Base-by-base conservation (phyloP, 2,797 vertebrate species). In the Enteromius fasciolatus region DNA sequence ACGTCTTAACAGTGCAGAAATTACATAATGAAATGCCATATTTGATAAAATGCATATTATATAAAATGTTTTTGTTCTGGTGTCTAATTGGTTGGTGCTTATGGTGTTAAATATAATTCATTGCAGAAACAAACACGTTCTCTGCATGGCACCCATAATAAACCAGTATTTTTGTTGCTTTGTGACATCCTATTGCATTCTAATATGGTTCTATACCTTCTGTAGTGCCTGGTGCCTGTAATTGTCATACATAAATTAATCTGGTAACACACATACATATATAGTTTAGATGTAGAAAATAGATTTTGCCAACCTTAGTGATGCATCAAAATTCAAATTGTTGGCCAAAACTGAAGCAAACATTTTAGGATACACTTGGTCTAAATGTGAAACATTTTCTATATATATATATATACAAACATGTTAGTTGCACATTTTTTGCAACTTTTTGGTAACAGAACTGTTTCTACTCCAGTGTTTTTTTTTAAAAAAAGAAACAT, bases 1-100 rank as follows among this genome's bases (percentile, higher is more conserved):
- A 33, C 7, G 1, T 4, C 28, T 28, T 33, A 28, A 52, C 4
- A 25, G 48, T 66, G 20, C 36, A 52, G n/a, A 64, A 44, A 31
- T 33, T 66, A 9, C 59, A n/a, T 31, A 64, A 33, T 36, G 41
- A 12, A 66, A 78, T 2, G 6, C 25, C 9, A 0, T 78, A 28
- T 66, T 78, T 48, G 39, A 46, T n/a, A 77, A 44, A 61, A 77
- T 63, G 41, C 59, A 20, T 46, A n/a, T 61, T 28, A 28, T 61
- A 61, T 28, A 28, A 28, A 28, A 28, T 3, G 1, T 12, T 36
- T 36, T 31, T 36, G 23, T 41, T 63, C 54, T 63, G 39, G 23
- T 36, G 17, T 46, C 14, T 76, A 36, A 63, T 44, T 28, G 4
- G 36, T 39, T 2, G 1, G 25, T 63, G 31, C 10, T 28, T n/a